Conservation (phyloP, 2,888 invertebrate species). For the Nomada ferruginata region DNA sequence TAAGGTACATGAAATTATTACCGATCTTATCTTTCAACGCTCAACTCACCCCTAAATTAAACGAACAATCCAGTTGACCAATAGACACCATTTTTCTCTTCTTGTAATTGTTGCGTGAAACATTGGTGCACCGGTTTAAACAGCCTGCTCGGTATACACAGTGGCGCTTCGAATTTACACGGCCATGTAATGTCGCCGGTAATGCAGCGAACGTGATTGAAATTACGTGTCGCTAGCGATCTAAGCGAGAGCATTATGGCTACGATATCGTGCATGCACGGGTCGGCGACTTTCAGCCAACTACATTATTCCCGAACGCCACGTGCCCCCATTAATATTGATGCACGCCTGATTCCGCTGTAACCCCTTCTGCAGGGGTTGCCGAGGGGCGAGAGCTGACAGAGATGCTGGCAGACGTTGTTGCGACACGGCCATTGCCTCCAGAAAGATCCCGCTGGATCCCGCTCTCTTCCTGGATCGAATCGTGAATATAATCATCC, state of each 20-base stretch:
- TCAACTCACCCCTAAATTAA: no score
- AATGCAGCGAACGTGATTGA: conserved; percentile 70
- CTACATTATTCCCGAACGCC: conserved; percentile 75
- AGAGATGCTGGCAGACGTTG: conserved; percentile 50
- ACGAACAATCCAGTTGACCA: no score
- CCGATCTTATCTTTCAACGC: no score
- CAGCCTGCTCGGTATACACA: background rate
- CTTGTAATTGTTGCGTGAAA: background rate
- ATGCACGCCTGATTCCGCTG: conserved; percentile 61
- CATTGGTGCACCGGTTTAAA: background rate
- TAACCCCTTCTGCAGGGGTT: conserved; percentile 47
- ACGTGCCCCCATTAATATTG: conserved; percentile 77
- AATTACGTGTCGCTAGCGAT: conserved; percentile 69
- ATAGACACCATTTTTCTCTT: background rate
- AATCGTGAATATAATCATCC: conserved; percentile 8
- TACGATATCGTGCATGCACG: conserved; percentile 51
- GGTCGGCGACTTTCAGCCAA: conserved; percentile 57
- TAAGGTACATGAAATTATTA: no score
- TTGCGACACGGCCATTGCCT: conserved; percentile 29
- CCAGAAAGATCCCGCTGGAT: conserved; percentile 30
- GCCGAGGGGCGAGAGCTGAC: conserved; percentile 36
- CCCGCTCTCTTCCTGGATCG: conserved; percentile 22
- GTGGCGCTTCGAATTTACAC: conserved; percentile 9
- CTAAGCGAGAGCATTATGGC: conserved; percentile 62
- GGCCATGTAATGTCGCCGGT: conserved; percentile 58